Evolutionary conservation across 2,888 invertebrate species (phyloP).

Genomic region (Ligdia adustata): DNA sequence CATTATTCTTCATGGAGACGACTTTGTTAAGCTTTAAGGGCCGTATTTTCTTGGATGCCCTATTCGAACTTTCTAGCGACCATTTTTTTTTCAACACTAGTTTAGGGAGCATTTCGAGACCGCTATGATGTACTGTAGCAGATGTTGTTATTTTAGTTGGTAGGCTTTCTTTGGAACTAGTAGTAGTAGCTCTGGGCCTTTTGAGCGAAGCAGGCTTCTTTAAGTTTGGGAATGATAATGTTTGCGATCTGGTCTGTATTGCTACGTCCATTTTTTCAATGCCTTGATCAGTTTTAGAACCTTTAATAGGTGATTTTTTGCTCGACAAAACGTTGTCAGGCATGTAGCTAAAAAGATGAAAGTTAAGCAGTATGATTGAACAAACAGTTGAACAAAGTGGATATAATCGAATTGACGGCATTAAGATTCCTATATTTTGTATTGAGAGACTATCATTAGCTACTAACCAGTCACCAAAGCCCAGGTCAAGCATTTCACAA

Average conservation of each 20-base stretch:
- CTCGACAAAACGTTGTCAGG: no score
- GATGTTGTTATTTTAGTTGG: neutral
- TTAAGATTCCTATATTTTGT: no score
- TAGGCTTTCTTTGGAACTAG: neutral
- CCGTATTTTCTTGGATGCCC: neutral
- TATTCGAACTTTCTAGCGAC: neutral
- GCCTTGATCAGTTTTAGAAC: no score
- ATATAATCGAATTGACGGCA: no score
- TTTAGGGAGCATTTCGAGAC: neutral
- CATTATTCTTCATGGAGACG: conserved; percentile 4
- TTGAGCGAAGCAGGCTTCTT: neutral
- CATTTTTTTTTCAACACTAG: neutral
- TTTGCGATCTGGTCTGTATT: conserved; percentile 11
- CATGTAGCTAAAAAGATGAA: no score
- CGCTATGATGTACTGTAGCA: conserved; percentile 1
- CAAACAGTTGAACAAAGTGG: no score
- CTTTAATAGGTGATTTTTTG: no score
- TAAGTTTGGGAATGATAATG: neutral
- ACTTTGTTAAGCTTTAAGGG: conserved; percentile 6
- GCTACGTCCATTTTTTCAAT: conserved; percentile 1
- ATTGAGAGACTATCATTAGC: no score
- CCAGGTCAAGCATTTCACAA: no score
- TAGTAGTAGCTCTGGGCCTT: neutral
- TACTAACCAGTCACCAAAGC: no score
- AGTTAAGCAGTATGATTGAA: no score